Conservation (phyloP, 2,797 vertebrate species). For the Galagoides demidoff region DNA sequence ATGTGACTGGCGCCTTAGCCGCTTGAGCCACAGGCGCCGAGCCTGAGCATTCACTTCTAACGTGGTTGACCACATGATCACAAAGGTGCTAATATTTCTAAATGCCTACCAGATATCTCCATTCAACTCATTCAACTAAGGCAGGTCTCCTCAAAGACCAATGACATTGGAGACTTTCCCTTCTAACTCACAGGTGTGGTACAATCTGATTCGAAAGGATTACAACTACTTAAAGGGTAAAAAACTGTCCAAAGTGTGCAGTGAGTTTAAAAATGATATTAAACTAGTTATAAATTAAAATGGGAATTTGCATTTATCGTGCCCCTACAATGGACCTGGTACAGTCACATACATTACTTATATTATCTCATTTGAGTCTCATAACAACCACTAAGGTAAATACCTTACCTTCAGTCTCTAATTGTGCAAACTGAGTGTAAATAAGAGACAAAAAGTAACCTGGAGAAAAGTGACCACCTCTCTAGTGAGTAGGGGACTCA, state of each 20-base stretch:
- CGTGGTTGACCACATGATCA: background rate
- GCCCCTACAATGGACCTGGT: background rate
- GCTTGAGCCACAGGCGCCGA: too few species aligned
- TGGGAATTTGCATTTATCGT: background rate
- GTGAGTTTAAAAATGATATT: background rate
- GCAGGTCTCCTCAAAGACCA: background rate
- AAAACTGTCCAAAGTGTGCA: background rate
- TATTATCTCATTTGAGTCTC: background rate
- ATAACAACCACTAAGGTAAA: background rate
- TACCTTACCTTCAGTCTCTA: background rate
- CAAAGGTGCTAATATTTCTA: background rate
- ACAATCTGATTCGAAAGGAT: background rate
- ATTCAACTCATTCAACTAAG: background rate
- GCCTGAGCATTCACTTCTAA: background rate
- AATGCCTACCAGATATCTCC: background rate
- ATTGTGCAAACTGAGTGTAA: background rate
- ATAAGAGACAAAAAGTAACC: background rate
- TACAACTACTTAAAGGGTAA: background rate
- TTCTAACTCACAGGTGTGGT: background rate
- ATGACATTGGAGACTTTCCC: constrained; percentile 27
- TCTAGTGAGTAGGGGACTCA: background rate
- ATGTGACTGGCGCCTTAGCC: too few species aligned
- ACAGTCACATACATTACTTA: background rate
- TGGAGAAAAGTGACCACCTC: background rate
- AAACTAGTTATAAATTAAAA: background rate